Evolutionary conservation across 1,140 invertebrate species (phyloP).

Genomic region (Brachionus rubens): DNA sequence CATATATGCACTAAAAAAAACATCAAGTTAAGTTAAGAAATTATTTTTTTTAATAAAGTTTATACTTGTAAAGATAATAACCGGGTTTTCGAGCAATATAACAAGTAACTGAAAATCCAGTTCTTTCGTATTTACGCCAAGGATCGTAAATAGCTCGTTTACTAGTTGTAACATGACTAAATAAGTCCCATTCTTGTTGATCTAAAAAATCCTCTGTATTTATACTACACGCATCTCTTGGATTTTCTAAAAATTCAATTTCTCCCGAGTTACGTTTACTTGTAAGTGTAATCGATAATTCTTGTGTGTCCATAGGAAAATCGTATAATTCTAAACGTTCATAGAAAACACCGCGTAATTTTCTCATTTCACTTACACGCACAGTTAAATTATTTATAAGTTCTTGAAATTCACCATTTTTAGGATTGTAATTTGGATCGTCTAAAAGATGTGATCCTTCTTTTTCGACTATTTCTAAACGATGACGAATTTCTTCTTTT

Average conservation of each 20-base stretch:
- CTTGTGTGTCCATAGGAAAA: conserved; percentile 44
- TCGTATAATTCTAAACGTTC: conserved; percentile 38
- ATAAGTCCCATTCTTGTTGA: conserved; percentile 46
- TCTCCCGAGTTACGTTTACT: neutral
- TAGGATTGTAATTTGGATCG: conserved; percentile 21
- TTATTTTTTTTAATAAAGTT: neutral
- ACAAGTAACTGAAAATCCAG: conserved; percentile 16
- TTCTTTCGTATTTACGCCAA: conserved; percentile 25
- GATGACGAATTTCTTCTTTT: conserved; percentile 41
- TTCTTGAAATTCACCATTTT: conserved; percentile 23
- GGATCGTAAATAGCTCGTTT: neutral
- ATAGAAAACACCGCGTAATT: conserved; percentile 26
- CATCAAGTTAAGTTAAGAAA: neutral
- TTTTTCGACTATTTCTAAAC: conserved; percentile 39
- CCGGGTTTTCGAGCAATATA: conserved; percentile 40
- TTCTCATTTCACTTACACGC: conserved; percentile 20
- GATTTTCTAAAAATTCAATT: conserved; percentile 1
- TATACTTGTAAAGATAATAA: conserved; percentile 46
- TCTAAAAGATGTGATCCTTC: conserved; percentile 31
- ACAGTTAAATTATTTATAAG: conserved; percentile 14
- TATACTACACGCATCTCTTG: conserved; percentile 5
- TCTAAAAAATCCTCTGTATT: conserved; percentile 46
- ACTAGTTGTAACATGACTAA: conserved; percentile 26
- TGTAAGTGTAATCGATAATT: conserved; percentile 36
- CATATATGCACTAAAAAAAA: conserved; percentile 30